A percentile compares a stretch with the other conserved stretches of the same genome.
Conservation (phyloP, 2,113 vertebrate genomes). For the Peromyscus californicus region DNA sequence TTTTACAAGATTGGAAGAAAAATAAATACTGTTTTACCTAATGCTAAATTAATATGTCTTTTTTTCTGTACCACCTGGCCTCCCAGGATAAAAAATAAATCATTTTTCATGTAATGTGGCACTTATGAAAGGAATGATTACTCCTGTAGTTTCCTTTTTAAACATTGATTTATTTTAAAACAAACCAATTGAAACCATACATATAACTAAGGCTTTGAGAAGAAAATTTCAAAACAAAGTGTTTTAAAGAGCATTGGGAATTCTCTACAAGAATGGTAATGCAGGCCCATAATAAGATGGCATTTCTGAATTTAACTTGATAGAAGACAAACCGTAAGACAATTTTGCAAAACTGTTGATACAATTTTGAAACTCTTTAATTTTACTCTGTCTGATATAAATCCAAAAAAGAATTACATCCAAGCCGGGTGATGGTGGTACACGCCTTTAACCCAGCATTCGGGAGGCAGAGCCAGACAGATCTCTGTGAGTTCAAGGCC, state of each 20-base stretch:
- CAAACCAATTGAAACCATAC: not conserved
- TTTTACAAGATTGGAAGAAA: constrained; percentile 32
- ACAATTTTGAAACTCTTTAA: not conserved
- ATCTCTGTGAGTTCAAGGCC: too few relatives aligned
- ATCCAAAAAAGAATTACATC: not conserved
- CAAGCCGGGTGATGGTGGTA: too few relatives aligned
- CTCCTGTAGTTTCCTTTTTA: constrained; percentile 27
- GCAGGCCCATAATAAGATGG: not conserved
- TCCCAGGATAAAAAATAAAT: constrained; percentile 29
- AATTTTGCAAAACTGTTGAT: constrained; percentile 4
- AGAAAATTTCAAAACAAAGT: not conserved
- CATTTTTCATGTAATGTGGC: constrained; percentile 50
- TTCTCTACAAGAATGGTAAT: not conserved
- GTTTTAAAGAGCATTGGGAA: constrained; percentile 6
- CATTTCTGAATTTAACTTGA: constrained; percentile 35
- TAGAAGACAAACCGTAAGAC: constrained; percentile 47
- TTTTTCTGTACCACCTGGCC: not conserved
- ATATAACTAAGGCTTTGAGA: constrained; percentile 30
- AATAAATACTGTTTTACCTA: constrained; percentile 55
- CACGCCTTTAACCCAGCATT: too few relatives aligned
- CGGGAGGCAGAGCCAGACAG: too few relatives aligned
- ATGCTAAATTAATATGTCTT: constrained; percentile 13
- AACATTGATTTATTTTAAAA: constrained; percentile 44
- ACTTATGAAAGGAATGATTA: constrained; percentile 31
- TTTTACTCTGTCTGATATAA: constrained; percentile 12